Percentiles rank a stretch among this genome's conserved stretches.
These are phyloP conservation scores for Cryptus viduatorius DNA, from an alignment of 2,888 invertebrate species.

Conservation along the genomic window DNA sequence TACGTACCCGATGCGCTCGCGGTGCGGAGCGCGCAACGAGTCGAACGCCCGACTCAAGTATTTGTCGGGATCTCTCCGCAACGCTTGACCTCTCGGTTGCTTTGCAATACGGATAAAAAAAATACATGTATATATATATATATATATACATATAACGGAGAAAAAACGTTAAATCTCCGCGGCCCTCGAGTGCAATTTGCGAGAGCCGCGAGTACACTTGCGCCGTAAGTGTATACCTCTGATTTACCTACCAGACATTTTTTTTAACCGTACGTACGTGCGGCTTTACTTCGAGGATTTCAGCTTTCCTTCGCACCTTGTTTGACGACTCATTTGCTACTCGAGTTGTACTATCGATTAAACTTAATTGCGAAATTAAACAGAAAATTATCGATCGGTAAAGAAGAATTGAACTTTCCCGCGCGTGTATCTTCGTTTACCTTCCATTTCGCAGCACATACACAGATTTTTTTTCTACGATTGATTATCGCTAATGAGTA, in stretches of 20 bases:
- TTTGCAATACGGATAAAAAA: conserved; percentile 55
- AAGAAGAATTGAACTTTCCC: not conserved
- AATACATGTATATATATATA: not conserved
- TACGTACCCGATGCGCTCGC: conserved; percentile 24
- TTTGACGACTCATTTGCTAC: conserved; percentile 46
- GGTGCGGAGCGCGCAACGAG: conserved; percentile 53
- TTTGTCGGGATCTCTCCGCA: conserved; percentile 64
- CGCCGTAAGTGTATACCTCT: conserved; percentile 46
- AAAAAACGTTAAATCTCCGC: conserved; percentile 50
- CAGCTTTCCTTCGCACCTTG: conserved; percentile 1
- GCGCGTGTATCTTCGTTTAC: not conserved
- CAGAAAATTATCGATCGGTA: not conserved
- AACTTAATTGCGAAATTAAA: conserved; percentile 5
- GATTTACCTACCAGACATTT: conserved; percentile 14
- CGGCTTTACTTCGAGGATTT: not conserved
- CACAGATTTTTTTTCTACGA: not conserved
- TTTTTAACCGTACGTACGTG: not conserved
- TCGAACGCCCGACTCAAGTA: conserved; percentile 55
- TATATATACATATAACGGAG: not conserved
- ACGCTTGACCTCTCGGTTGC: conserved; percentile 65
- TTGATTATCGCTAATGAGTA: no score
- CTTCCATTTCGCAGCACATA: conserved; percentile 8
- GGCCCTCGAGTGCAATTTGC: conserved; percentile 56
- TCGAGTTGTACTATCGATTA: not conserved
- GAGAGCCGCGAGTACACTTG: conserved; percentile 53